Evolutionary conservation across 1,140 invertebrate genomes (phyloP).

Genomic region (Lethocerus indicus): DNA sequence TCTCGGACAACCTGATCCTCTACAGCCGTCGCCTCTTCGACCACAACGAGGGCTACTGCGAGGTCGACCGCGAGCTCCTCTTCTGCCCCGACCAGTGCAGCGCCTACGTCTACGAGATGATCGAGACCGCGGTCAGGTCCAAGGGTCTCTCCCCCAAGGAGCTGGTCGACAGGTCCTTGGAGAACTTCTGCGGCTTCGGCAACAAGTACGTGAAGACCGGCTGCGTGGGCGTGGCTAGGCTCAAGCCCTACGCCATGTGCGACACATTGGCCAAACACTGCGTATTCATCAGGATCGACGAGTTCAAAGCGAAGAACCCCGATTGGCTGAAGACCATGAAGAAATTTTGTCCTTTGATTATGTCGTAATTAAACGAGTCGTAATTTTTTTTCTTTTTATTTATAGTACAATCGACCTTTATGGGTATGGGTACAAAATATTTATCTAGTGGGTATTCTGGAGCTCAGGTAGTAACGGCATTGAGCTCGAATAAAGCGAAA

Average conservation of each 20-base stretch:
- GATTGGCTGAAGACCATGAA: no score
- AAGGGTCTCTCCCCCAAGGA: background rate
- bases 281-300: background rate
- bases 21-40: slow-evolving; percentile 1
- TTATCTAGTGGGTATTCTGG: no score
- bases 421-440: no score
- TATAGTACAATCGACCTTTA: no score
- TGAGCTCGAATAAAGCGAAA: no score
- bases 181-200: slow-evolving; percentile 6
- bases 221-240: slow-evolving; percentile 2
- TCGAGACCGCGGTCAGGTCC: background rate
- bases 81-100: slow-evolving; percentile 9
- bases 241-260: background rate
- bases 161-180: slow-evolving; percentile 2
- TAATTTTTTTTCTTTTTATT: no score
- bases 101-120: slow-evolving; percentile 8
- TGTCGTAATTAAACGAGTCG: no score
- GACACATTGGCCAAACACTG: background rate
- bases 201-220: background rate
- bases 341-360: no score
- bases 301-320: no score
- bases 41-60: background rate
- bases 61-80: slow-evolving; percentile 6
- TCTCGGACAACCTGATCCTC: slow-evolving; percentile 4
- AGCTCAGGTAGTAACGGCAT: no score